These are phyloP conservation scores for Saguinus imperator DNA, from an alignment of 2,113 vertebrate genomes.

Conservation along the genomic window DNA sequence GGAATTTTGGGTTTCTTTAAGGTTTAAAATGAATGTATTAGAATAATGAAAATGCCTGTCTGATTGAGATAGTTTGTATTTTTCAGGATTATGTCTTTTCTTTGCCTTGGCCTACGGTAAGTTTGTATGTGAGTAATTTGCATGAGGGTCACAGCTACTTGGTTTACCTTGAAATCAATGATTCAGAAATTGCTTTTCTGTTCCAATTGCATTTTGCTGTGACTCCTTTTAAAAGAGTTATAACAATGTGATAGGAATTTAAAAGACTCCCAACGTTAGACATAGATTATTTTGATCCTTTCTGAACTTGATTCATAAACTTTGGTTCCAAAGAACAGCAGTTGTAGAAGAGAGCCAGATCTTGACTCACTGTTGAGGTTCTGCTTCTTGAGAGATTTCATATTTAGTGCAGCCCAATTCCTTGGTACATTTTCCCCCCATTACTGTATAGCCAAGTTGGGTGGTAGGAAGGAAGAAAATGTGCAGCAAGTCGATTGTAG, in stretches of 20 bases:
- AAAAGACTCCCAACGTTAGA: neutral
- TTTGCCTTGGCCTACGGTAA: neutral
- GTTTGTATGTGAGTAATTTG: neutral
- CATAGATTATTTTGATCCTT: neutral
- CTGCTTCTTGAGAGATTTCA: neutral
- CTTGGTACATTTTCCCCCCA: neutral
- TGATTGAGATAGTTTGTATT: neutral
- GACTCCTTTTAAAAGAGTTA: neutral
- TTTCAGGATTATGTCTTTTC: neutral
- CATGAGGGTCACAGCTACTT: neutral
- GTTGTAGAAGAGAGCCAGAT: neutral
- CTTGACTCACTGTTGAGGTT: neutral
- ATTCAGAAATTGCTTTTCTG: slow-evolving; percentile 31
- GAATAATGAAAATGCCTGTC: neutral
- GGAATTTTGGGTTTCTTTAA: neutral
- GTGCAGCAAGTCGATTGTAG: neutral
- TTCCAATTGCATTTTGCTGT: neutral
- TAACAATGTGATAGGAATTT: neutral
- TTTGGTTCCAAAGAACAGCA: neutral
- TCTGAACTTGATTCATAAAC: slow-evolving; percentile 13
- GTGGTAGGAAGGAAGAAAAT: neutral
- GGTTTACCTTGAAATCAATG: neutral
- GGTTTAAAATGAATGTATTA: neutral
- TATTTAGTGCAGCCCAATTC: neutral
- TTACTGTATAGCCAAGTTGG: neutral